Evolutionary conservation across 2,797 vertebrate genomes (phyloP), one percentile per base, ranked within the genome.

Genomic region (Zalophus californianus): DNA sequence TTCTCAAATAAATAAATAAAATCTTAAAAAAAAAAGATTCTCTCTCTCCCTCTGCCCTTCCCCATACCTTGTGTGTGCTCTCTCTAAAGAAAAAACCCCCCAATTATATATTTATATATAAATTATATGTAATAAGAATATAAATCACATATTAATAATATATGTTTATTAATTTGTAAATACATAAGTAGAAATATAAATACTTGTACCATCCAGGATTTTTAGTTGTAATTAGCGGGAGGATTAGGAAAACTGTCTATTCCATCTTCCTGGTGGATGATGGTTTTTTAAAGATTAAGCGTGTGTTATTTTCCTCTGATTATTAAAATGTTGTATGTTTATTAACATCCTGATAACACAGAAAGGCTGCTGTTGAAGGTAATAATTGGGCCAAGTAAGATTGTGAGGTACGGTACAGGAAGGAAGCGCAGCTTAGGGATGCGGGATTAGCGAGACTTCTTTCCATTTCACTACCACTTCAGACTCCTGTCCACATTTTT

Each of bases 221-320:
- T 85, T 70, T 66, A 32, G 29, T 58, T 68, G 14, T 44, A 64
- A 75, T 90, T 92, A 5, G 20, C 18, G 11, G 56, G 38, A 85
- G 23, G n/a, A 70, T 23, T 7, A 66, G 60, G 29, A 90, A 90
- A 90, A 60, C 5, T 23, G 8, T 50, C 35, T 21, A 21, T n/a
- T 75, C 66, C 29, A 14, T 73, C 64, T 93, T 96, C 38, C 50
- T 20, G 4, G 35, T 35, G 16, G 52, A 50, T 54, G 23, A 35
- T 54, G 50, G 23, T 80, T 80, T 80, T 70, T 13, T 44, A 73
- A 88, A 96, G 50, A 44, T 73, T 44, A 86, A 56, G 70, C 35
- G 44, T 93, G 21, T 48, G 44, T 80, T 86, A 12, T 86, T 88
- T 97, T 78, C n/a, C 35, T 80, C 50, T 88, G 38, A 91, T 72